Evolutionary conservation across 2,888 invertebrate species (phyloP).

Genomic region (Andrena bicolor): DNA sequence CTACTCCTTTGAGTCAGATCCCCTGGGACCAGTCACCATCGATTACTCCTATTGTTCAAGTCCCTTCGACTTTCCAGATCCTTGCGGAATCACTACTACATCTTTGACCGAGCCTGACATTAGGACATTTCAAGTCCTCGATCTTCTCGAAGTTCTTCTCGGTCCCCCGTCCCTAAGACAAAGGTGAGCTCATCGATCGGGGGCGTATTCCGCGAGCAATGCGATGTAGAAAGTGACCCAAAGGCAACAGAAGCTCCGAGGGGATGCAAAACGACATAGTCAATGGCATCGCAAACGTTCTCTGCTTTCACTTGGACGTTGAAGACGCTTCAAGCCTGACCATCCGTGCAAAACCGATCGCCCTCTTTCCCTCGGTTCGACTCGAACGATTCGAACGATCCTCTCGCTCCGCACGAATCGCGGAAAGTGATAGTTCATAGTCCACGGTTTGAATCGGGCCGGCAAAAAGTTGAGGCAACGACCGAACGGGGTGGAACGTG

Average conservation of each 20-base stretch:
- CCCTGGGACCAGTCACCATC: neutral
- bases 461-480: neutral
- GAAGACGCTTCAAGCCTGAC: conserved; percentile 38
- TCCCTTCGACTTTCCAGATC: too few species aligned
- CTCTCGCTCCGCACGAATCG: conserved; percentile 39
- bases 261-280: conserved; percentile 40
- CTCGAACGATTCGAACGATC: conserved; percentile 46
- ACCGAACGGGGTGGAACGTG: neutral
- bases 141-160: too few species aligned
- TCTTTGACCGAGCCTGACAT: too few species aligned
- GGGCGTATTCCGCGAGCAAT: neutral
- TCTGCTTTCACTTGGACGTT: conserved; percentile 66
- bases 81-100: too few species aligned
- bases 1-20: conserved; percentile 3
- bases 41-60: neutral
- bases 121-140: too few species aligned
- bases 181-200: neutral
- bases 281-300: conserved; percentile 21
- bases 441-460: neutral
- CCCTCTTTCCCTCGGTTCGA: conserved; percentile 37
- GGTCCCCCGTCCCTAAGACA: too few species aligned
- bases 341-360: conserved; percentile 68
- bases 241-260: conserved; percentile 11
- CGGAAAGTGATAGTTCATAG: conserved; percentile 65
- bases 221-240: conserved; percentile 50